Conservation (phyloP, 2,797 vertebrate species). For the Tangara arthus region DNA sequence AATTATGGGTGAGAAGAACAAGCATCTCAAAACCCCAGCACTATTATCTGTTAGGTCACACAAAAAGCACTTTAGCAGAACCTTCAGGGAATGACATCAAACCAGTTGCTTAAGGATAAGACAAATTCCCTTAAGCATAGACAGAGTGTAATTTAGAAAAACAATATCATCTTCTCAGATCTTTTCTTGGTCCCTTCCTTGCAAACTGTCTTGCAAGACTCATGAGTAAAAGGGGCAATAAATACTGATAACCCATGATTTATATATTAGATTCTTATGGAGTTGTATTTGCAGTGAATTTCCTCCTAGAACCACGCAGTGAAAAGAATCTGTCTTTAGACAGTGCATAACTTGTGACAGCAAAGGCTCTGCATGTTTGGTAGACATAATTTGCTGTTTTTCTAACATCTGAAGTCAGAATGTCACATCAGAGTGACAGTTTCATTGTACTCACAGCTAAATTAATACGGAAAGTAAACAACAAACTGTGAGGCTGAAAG, state of each 20-base stretch:
- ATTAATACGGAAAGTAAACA: constrained; percentile 16
- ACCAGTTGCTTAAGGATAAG: neutral
- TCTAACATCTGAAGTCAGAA: constrained; percentile 32
- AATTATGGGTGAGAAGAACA: neutral
- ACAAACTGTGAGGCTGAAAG: neutral
- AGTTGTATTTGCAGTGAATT: neutral
- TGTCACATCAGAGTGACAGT: constrained; percentile 14
- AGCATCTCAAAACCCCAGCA: constrained; percentile 24
- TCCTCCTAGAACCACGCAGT: neutral
- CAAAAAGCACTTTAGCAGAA: neutral
- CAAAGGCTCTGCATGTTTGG: neutral
- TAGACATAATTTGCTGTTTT: constrained; percentile 18
- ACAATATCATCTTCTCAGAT: neutral
- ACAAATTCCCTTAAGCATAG: neutral
- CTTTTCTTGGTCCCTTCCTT: neutral
- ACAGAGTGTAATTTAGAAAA: constrained; percentile 7
- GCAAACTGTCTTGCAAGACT: neutral
- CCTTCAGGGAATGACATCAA: neutral
- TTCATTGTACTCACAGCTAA: constrained; percentile 13
- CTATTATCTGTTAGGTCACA: constrained; percentile 33
- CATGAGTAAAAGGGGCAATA: neutral
- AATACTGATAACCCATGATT: neutral
- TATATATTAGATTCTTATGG: neutral
- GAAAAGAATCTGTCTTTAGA: neutral
- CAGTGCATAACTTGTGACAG: neutral